Conservation (phyloP, 2,113 vertebrate species). For the Chaenogobius annularis region DNA sequence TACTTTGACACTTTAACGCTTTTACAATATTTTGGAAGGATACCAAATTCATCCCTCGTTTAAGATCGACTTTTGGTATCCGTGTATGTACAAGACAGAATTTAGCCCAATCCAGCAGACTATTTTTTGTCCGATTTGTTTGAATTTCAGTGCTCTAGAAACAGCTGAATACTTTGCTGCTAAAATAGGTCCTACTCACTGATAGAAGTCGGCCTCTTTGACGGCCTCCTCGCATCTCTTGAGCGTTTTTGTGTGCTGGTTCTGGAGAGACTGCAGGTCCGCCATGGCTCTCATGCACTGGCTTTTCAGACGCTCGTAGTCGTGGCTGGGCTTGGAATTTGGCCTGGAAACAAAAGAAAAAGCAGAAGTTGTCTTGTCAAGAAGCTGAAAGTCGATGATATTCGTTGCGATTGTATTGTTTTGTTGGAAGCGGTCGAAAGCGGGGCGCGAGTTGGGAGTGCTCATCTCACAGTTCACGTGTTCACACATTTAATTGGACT, state of each 20-base stretch:
- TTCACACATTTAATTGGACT: background rate
- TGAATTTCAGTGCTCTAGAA: no score
- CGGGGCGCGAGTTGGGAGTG: background rate
- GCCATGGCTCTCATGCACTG: constrained; percentile 97
- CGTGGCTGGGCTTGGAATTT: constrained; percentile 91
- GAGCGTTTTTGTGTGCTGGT: constrained; percentile 93
- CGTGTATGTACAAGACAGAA: constrained; percentile 27
- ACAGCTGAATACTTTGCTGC: no score
- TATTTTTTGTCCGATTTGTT: no score
- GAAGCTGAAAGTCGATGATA: no score
- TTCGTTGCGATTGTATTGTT: no score
- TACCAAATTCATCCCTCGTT: constrained; percentile 18
- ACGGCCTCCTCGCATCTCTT: constrained; percentile 97
- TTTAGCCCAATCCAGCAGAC: no score
- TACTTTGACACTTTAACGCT: constrained; percentile 49
- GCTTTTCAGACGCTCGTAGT: constrained; percentile 94
- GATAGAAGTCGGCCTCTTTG: constrained; percentile 97
- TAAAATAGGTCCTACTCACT: constrained; percentile 86
- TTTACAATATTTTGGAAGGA: constrained; percentile 30
- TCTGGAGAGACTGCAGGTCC: constrained; percentile 93
- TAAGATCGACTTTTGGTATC: constrained; percentile 33
- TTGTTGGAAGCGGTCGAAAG: background rate
- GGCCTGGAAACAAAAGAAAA: constrained; percentile 75
- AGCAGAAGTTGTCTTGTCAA: background rate
- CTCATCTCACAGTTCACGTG: constrained; percentile 4